These are phyloP conservation scores for Coptodon bakossiorum DNA, from an alignment of 2,113 vertebrate genomes.

Conservation along the genomic window DNA sequence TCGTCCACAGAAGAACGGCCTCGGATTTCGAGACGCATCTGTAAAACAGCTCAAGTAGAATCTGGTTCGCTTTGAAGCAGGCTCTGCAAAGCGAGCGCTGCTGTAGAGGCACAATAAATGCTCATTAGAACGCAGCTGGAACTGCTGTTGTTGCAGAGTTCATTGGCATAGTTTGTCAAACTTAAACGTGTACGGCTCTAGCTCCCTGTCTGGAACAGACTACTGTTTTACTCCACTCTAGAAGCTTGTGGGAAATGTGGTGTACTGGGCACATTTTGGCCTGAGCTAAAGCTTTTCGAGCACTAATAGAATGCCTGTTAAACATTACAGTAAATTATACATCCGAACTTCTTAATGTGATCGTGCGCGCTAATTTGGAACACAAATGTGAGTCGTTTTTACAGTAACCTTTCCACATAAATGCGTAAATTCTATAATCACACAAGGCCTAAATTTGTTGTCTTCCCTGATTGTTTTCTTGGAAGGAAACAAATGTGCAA, in stretches of 20 bases:
- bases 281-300: not conserved
- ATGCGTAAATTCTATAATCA: slow-evolving; percentile 51
- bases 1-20: slow-evolving; percentile 75
- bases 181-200: slow-evolving; percentile 58
- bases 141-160: slow-evolving; percentile 47
- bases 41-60: slow-evolving; percentile 77
- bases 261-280: slow-evolving; percentile 23
- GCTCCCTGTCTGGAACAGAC: slow-evolving; percentile 67
- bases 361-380: not conserved
- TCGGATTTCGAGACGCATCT: slow-evolving; percentile 78
- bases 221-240: slow-evolving; percentile 56
- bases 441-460: slow-evolving; percentile 75
- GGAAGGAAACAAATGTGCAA: slow-evolving; percentile 76
- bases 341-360: not conserved
- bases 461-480: slow-evolving; percentile 58
- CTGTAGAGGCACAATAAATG: slow-evolving; percentile 65
- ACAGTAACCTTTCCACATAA: not conserved
- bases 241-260: slow-evolving; percentile 42
- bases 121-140: slow-evolving; percentile 72
- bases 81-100: slow-evolving; percentile 61
- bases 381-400: not conserved
- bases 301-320: not conserved
- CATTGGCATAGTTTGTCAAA: slow-evolving; percentile 59
- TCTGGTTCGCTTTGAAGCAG: slow-evolving; percentile 76
- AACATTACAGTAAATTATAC: not conserved